These are phyloP conservation scores for Iphiclides podalirius DNA, from an alignment of 2,888 invertebrate species.

Conservation along the genomic window DNA sequence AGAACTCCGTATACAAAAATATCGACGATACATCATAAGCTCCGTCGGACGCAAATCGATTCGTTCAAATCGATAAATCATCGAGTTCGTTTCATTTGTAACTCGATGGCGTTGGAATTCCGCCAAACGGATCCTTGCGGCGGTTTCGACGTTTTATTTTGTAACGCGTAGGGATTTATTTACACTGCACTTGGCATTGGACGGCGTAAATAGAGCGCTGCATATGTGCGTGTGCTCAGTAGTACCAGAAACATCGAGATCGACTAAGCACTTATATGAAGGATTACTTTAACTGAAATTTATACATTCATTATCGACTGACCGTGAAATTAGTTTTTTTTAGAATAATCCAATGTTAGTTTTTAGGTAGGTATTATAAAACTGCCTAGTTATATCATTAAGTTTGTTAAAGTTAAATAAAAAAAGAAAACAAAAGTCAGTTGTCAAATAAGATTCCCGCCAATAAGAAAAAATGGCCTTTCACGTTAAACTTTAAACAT, in stretches of 20 bases:
- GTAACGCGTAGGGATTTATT: background rate
- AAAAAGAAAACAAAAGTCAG: too few relatives aligned
- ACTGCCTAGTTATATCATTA: too few relatives aligned
- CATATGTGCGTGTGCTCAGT: background rate
- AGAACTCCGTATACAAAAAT: too few relatives aligned
- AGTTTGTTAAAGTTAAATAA: too few relatives aligned
- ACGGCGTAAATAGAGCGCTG: slow-evolving; percentile 1
- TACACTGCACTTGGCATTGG: slow-evolving; percentile 4
- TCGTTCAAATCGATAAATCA: slow-evolving; percentile 1
- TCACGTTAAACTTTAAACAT: too few relatives aligned
- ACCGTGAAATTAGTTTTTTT: too few relatives aligned
- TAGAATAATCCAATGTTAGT: too few relatives aligned
- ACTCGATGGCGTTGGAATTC: background rate
- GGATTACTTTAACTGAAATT: too few relatives aligned
- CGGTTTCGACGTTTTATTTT: background rate
- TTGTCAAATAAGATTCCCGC: background rate
- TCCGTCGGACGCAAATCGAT: background rate
- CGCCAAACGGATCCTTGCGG: slow-evolving; percentile 2
- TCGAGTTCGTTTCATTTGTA: background rate
- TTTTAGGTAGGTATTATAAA: too few relatives aligned
- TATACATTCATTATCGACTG: too few relatives aligned
- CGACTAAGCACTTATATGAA: too few relatives aligned
- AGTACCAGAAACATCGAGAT: too few relatives aligned
- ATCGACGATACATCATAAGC: background rate
- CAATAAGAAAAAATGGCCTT: background rate